Evolutionary conservation across 2,113 vertebrate genomes (phyloP).

Genomic region (Pelusios castaneus): DNA sequence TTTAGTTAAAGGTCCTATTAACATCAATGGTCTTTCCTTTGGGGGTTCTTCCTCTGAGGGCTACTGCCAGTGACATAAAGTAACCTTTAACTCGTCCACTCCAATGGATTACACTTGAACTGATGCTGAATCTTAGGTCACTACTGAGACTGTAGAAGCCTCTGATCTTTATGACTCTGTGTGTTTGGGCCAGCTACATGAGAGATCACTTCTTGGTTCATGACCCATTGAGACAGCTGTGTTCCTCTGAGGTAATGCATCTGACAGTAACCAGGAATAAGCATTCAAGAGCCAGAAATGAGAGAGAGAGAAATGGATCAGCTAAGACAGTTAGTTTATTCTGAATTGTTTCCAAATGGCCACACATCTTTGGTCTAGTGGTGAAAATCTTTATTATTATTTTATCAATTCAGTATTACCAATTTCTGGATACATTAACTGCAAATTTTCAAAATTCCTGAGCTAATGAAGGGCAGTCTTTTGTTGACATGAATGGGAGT

Average conservation of each 20-base stretch:
- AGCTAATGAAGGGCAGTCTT: conserved; percentile 70
- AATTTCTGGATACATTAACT: conserved; percentile 62
- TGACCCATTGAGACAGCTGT: neutral
- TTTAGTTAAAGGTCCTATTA: neutral
- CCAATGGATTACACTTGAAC: neutral
- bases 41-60: neutral
- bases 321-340: neutral
- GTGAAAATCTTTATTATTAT: conserved; percentile 56
- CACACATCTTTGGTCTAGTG: conserved; percentile 37
- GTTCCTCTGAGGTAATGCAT: neutral
- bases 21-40: neutral
- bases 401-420: conserved; percentile 64
- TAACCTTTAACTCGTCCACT: neutral
- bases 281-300: neutral
- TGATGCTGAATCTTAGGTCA: neutral
- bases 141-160: neutral
- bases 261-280: neutral
- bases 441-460: conserved; percentile 71
- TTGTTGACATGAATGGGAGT: conserved; percentile 73
- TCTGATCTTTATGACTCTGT: neutral
- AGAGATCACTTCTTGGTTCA: neutral
- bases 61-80: neutral
- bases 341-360: conserved; percentile 50
- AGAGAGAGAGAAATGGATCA: neutral
- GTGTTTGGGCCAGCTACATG: neutral